Evolutionary conservation across 2,888 invertebrate species (phyloP).

Genomic region (Xanthorhoe designata): DNA sequence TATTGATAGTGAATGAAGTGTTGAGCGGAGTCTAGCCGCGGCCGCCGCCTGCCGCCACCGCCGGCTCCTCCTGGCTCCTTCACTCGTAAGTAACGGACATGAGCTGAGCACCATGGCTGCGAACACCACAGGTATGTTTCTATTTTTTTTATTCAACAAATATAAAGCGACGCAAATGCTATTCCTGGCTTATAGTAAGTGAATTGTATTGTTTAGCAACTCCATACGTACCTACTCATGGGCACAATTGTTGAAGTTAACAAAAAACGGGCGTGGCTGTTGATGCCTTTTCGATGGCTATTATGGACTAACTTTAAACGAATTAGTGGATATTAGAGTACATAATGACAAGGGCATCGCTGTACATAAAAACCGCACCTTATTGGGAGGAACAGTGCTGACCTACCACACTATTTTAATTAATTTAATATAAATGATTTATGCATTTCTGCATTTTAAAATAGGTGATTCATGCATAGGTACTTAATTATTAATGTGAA

Average conservation of each 20-base stretch:
- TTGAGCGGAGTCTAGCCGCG: conserved; percentile 45
- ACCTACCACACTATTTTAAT: conserved; percentile 49
- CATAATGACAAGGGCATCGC: conserved; percentile 45
- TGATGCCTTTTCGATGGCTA: conserved; percentile 55
- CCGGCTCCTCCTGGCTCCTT: conserved; percentile 12
- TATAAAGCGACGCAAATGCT: neutral
- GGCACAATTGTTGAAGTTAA: conserved; percentile 50
- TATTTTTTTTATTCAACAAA: neutral
- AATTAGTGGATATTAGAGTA: conserved; percentile 64
- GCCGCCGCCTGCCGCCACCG: conserved; percentile 23
- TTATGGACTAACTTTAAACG: conserved; percentile 60
- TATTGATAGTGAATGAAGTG: conserved; percentile 70
- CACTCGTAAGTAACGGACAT: conserved; percentile 44
- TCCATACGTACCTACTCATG: conserved; percentile 18
- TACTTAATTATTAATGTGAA: no score
- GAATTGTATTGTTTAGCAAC: conserved; percentile 37
- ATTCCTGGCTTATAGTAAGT: neutral
- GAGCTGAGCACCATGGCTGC: conserved; percentile 41
- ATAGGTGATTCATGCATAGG: neutral
- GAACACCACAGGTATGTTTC: conserved; percentile 39
- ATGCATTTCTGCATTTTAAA: neutral
- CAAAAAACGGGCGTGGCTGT: conserved; percentile 70
- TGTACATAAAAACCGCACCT: conserved; percentile 52
- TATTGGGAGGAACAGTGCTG: conserved; percentile 45
- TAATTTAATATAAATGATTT: neutral